These are phyloP conservation scores for Rhopalosiphum maidis DNA, from an alignment of 1,140 invertebrate genomes.

Conservation along the genomic window DNA sequence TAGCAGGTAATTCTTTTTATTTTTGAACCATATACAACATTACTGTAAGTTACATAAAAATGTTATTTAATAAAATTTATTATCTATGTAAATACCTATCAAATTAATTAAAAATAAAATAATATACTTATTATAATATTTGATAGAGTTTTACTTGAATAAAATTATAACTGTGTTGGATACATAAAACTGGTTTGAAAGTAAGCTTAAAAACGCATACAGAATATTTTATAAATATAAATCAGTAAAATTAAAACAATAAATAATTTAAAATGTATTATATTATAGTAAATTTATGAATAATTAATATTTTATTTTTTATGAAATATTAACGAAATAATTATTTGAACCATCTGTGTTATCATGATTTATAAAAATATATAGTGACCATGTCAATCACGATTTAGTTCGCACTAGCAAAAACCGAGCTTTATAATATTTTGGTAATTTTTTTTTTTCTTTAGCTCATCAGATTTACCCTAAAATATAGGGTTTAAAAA, in stretches of 20 bases:
- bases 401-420: background rate
- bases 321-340: background rate
- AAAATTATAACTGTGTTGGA: background rate
- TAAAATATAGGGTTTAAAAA: conserved; percentile 28
- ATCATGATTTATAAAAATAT: background rate
- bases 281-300: background rate
- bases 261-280: background rate
- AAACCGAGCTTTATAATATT: background rate
- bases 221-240: background rate
- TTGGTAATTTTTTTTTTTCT: conserved; percentile 8
- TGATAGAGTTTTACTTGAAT: background rate
- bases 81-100: background rate
- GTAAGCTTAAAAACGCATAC: background rate
- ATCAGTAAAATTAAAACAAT: background rate
- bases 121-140: background rate
- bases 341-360: background rate
- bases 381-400: background rate
- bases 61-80: background rate
- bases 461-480: background rate
- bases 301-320: background rate
- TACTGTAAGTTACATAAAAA: background rate
- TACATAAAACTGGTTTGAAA: background rate
- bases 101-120: background rate
- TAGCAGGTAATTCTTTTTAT: background rate
- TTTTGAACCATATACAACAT: background rate